Conservation (phyloP, 2,797 vertebrate species). For the Mycteria americana region DNA sequence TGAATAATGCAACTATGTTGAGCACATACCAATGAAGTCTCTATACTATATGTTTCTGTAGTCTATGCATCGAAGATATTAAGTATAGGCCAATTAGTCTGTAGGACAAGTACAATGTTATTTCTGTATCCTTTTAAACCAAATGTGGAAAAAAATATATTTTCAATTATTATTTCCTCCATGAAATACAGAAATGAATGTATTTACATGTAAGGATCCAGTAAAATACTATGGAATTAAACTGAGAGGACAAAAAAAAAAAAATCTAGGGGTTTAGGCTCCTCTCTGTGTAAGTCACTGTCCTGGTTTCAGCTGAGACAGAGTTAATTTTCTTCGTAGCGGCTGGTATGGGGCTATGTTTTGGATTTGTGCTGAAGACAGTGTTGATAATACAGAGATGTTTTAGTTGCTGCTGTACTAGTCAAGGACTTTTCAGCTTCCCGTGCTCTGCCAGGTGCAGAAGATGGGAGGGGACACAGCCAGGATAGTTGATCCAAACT, state of each 20-base stretch:
- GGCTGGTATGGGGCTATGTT: too few species aligned
- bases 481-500: too few species aligned
- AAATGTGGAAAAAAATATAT: not conserved
- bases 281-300: not conserved
- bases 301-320: too few species aligned
- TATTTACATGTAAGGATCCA: not conserved
- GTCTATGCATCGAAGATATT: not conserved
- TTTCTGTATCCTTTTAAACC: not conserved
- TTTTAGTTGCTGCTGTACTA: too few species aligned
- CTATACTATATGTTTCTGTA: not conserved
- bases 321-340: too few species aligned
- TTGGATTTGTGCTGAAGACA: too few species aligned
- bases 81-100: not conserved
- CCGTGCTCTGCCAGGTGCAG: too few species aligned
- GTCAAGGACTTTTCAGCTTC: too few species aligned
- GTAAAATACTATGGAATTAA: not conserved
- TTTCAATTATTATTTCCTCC: not conserved
- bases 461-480: too few species aligned
- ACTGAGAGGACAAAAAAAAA: not conserved
- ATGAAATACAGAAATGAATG: not conserved
- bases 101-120: not conserved
- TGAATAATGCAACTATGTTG: not conserved
- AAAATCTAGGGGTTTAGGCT: not conserved
- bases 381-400: too few species aligned
- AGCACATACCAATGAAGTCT: not conserved